These are phyloP conservation scores for Ophraella communa DNA, from an alignment of 2,888 invertebrate species.

Conservation along the genomic window DNA sequence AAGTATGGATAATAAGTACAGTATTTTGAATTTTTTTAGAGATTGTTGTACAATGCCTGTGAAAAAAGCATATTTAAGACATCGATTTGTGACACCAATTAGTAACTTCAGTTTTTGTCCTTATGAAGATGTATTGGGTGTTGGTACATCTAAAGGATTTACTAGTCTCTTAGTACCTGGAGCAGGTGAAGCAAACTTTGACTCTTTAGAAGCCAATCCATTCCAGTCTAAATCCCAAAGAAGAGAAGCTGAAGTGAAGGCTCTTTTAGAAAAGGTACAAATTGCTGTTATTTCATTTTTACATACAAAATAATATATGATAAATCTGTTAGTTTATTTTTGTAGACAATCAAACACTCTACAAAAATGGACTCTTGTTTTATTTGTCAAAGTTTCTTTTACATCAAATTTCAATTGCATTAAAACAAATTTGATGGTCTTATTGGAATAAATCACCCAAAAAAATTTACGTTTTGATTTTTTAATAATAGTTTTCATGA, in stretches of 20 bases:
- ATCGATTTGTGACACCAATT: constrained; percentile 73
- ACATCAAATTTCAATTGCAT: too few relatives aligned
- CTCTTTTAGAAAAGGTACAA: constrained; percentile 85
- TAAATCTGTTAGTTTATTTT: too few relatives aligned
- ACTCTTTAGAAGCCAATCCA: constrained; percentile 95
- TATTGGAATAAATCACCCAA: too few relatives aligned
- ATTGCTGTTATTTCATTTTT: not conserved
- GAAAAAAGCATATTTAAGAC: constrained; percentile 78
- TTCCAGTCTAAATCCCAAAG: constrained; percentile 91
- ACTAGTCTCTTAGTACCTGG: constrained; percentile 92
- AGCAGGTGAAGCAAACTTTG: constrained; percentile 94
- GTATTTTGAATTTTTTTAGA: too few relatives aligned
- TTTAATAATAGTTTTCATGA: too few relatives aligned
- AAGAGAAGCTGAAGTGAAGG: constrained; percentile 92
- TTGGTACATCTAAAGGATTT: constrained; percentile 82
- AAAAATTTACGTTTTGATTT: too few relatives aligned
- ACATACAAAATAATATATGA: too few relatives aligned
- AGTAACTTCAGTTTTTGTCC: constrained; percentile 89
- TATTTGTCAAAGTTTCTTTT: too few relatives aligned
- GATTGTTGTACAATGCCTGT: constrained; percentile 68
- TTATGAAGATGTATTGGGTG: constrained; percentile 94
- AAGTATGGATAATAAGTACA: too few relatives aligned
- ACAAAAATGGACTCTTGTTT: too few relatives aligned
- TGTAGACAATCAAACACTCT: too few relatives aligned
- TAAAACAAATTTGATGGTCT: too few relatives aligned